phyloP scores from a whole-genome alignment of 2,797 vertebrate species.

The Catharus ustulatus region DNA sequence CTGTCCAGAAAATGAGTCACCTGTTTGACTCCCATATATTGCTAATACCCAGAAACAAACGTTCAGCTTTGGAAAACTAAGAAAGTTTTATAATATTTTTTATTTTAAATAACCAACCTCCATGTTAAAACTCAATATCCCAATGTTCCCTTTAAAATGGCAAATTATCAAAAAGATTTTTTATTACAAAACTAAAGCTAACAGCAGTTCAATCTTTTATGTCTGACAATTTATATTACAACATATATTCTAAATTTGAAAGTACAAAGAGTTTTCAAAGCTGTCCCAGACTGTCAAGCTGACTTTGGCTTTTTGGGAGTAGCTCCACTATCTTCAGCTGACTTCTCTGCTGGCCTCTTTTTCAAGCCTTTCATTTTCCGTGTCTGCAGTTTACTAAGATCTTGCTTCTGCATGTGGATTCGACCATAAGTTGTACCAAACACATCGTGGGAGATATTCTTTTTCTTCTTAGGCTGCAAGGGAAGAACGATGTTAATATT shows the following conservation, averaged over 20 bases:
- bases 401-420: slow-evolving; percentile 97
- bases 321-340: slow-evolving; percentile 32
- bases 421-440: slow-evolving; percentile 92
- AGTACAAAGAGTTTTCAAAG: not conserved
- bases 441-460: slow-evolving; percentile 91
- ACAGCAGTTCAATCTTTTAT: not conserved
- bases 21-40: not conserved
- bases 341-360: slow-evolving; percentile 82
- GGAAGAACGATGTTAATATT: not conserved
- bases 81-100: not conserved
- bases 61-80: not conserved
- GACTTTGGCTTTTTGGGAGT: slow-evolving; percentile 80
- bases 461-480: slow-evolving; percentile 91
- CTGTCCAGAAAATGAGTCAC: not conserved
- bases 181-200: not conserved
- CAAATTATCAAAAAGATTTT: not conserved
- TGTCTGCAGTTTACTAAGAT: slow-evolving; percentile 90
- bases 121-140: not conserved
- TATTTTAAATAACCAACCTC: slow-evolving; percentile 26
- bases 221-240: not conserved
- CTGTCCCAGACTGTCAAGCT: slow-evolving; percentile 15
- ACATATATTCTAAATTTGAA: not conserved
- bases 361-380: slow-evolving; percentile 94
- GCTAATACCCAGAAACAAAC: not conserved
- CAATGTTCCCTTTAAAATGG: not conserved